Evolutionary conservation across 2,113 vertebrate species (phyloP), one percentile per base, ranked within the genome.

Genomic region (Telmatochromis sp.): DNA sequence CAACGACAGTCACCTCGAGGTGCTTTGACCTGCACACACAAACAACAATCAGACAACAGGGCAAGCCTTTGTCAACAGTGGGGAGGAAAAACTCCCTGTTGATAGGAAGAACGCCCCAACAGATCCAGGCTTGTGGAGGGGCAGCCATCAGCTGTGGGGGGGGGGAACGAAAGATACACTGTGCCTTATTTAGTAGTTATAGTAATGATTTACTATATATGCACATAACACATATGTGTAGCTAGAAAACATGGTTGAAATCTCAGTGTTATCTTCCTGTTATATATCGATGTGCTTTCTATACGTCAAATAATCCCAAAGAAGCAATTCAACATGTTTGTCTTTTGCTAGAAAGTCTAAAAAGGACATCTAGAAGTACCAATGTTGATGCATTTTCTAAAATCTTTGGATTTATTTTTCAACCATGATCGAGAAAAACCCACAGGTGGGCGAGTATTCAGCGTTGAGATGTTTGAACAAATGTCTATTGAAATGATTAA

Each of bases 331-430:
- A 58, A 58, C 55, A 17, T 58, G 9, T 28, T 58, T 31, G 14
- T 60, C 14, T 60, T 58, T 28, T 13, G 33, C 6, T 40, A 13
- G 4, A 40, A 40, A 37, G 11, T 68, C 35, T 68, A 4, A 40
- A 21, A 40, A 21, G 1, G 6, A 21, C 6, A 21, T 68, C 0
- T 65, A 0, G 17, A 12, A 21, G 19, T 2, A 37, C 19, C 19
- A 4, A 5, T 35, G 60, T n/a, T 65, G 17, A n/a, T 3, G 6
- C 19, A n/a, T 37, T 37, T 10, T 60, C 28, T 33, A 33, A 60
- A 28, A 15, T 58, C 55, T 28, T 28, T 28, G 55, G 1, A 28
- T 26, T 57, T 57, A 33, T 14, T 68, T 40, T 21, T 40, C 11
- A 2, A 40, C 11, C 63, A 65, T 37, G 17, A n/a, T 68, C 4